These are phyloP conservation scores for Apteryx mantelli DNA, from an alignment of 2,113 vertebrate genomes.

Conservation along the genomic window DNA sequence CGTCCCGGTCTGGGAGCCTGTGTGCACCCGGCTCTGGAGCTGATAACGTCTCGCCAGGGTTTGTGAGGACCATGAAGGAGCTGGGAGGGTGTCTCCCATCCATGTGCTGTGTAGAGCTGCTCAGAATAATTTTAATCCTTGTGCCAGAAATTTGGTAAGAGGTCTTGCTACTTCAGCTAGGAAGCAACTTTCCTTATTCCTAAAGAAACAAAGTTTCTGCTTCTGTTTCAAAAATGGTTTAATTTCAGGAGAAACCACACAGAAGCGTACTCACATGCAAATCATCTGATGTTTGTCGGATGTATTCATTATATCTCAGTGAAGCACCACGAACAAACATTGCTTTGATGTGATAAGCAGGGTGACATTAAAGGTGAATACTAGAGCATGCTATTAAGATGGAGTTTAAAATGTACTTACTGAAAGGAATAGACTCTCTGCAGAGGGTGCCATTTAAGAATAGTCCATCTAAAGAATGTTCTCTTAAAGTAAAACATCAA, in stretches of 20 bases:
- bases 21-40: neutral
- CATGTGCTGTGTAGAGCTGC: neutral
- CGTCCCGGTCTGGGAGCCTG: neutral
- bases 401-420: constrained; percentile 27
- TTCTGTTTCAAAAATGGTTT: neutral
- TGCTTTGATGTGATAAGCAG: constrained; percentile 35
- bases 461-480: constrained; percentile 48
- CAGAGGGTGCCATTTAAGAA: constrained; percentile 42
- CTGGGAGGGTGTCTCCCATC: neutral
- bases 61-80: neutral
- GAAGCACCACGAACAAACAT: neutral
- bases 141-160: neutral
- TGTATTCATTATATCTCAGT: neutral
- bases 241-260: neutral
- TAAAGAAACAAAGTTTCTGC: neutral
- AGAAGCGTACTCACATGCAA: neutral
- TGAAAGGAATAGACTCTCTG: neutral
- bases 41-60: neutral
- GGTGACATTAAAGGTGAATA: constrained; percentile 7
- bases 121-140: neutral
- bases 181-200: neutral
- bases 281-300: neutral
- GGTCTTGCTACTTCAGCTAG: neutral
- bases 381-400: neutral
- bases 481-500: constrained; percentile 64